Evolutionary conservation across 2,113 vertebrate genomes (phyloP).

Genomic region (Rafetus swinhoei): DNA sequence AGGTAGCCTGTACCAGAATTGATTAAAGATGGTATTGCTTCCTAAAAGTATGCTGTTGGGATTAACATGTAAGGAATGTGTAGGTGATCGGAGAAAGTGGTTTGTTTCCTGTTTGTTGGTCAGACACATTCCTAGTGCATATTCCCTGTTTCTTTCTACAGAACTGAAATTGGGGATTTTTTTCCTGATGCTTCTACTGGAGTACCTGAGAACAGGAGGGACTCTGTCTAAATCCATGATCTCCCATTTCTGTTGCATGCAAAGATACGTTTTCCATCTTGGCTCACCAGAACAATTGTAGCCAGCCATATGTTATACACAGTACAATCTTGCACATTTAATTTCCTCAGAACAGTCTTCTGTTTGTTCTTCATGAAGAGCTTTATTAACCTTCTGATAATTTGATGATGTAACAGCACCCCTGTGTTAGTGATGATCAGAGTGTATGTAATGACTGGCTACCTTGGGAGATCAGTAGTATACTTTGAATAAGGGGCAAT

Average conservation of each 20-base stretch:
- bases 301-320: background rate
- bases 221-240: background rate
- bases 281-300: background rate
- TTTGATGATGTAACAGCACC: background rate
- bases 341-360: background rate
- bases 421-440: background rate
- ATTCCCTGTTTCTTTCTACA: background rate
- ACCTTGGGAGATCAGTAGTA: background rate
- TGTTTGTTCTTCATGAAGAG: background rate
- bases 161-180: background rate
- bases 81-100: background rate
- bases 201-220: background rate
- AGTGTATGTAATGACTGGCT: background rate
- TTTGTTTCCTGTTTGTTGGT: accelerated
- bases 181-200: accelerated
- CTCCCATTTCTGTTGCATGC: no score
- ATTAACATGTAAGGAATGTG: accelerated
- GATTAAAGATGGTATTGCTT: background rate
- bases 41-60: background rate
- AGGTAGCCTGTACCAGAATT: background rate
- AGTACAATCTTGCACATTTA: background rate
- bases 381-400: background rate
- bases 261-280: background rate
- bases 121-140: no score
- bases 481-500: background rate